phyloP scores from a whole-genome alignment of 1,140 invertebrate species.

The Aphelinus certus region DNA sequence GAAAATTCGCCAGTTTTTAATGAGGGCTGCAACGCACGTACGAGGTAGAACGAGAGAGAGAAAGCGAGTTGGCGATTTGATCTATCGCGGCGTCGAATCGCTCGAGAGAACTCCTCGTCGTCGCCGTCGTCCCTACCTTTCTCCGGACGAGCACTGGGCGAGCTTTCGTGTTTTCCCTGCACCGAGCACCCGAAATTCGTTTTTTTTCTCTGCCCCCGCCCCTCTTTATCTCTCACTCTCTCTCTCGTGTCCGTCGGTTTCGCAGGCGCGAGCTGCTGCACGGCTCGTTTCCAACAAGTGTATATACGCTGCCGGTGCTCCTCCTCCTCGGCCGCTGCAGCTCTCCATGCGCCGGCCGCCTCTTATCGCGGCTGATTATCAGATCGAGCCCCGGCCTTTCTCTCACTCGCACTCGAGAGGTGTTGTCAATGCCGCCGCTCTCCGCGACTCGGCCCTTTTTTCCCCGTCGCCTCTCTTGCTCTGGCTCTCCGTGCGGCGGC shows the following conservation, averaged over 20 bases:
- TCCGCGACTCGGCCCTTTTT: neutral
- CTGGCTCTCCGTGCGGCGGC: slow-evolving; percentile 1
- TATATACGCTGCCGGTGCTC: too few species aligned
- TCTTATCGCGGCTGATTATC: too few species aligned
- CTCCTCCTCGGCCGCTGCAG: too few species aligned
- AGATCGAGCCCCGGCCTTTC: slow-evolving; percentile 33
- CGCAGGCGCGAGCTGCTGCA: neutral
- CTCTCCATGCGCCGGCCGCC: too few species aligned
- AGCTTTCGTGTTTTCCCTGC: slow-evolving; percentile 10
- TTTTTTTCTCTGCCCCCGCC: neutral
- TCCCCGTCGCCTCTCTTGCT: neutral
- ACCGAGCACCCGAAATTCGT: too few species aligned
- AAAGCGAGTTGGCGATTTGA: slow-evolving; percentile 13
- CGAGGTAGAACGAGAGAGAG: neutral
- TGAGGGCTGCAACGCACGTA: too few species aligned
- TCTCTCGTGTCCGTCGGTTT: neutral
- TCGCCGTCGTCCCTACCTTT: neutral
- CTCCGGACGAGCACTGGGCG: too few species aligned
- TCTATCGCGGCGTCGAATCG: slow-evolving; percentile 30
- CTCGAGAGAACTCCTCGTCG: neutral
- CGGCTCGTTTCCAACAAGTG: neutral
- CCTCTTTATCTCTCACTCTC: neutral
- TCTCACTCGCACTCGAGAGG: slow-evolving; percentile 19
- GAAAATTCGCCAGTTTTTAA: too few species aligned
- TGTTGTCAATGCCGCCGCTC: slow-evolving; percentile 34